A percentile compares a stretch with the other conserved stretches of the same genome.
Evolutionary conservation across 2,888 invertebrate genomes (phyloP).

Genomic region (Cyaniris semiargus): DNA sequence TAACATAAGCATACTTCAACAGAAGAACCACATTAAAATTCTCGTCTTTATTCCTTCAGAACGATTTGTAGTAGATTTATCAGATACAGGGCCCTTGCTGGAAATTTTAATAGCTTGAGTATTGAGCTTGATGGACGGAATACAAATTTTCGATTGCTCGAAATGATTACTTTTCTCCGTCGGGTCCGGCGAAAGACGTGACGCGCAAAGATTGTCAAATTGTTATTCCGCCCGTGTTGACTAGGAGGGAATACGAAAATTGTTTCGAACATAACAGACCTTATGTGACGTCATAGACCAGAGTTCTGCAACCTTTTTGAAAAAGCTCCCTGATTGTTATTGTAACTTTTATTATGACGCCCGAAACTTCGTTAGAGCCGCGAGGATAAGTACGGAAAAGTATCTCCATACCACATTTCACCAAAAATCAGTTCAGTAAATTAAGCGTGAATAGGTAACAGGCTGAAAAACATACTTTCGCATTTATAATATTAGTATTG

Average conservation of each 20-base stretch:
- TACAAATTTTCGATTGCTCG: slow-evolving; percentile 71
- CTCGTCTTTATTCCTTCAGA: not conserved
- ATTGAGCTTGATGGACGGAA: slow-evolving; percentile 68
- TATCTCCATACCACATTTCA: too few relatives aligned
- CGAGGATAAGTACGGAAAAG: too few relatives aligned
- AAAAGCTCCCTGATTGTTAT: too few relatives aligned
- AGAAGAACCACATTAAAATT: slow-evolving; percentile 9
- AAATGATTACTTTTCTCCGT: slow-evolving; percentile 74
- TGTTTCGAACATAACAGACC: slow-evolving; percentile 63
- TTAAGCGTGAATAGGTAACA: too few relatives aligned
- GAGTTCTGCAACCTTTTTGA: not conserved
- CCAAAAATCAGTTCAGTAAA: too few relatives aligned
- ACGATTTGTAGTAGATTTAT: slow-evolving; percentile 21
- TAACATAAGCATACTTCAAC: not conserved
- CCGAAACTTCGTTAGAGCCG: too few relatives aligned
- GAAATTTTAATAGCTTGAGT: slow-evolving; percentile 46
- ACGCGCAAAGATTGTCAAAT: slow-evolving; percentile 73
- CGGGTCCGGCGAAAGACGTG: slow-evolving; percentile 68
- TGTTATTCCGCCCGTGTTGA: slow-evolving; percentile 74
- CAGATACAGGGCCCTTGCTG: slow-evolving; percentile 28
- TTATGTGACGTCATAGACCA: slow-evolving; percentile 52
- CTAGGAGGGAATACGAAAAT: slow-evolving; percentile 72
- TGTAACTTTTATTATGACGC: too few relatives aligned
- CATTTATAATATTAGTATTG: too few relatives aligned
- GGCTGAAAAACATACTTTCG: too few relatives aligned